These are phyloP conservation scores for Carposina sasakii DNA, from an alignment of 1,140 invertebrate genomes.

Conservation along the genomic window DNA sequence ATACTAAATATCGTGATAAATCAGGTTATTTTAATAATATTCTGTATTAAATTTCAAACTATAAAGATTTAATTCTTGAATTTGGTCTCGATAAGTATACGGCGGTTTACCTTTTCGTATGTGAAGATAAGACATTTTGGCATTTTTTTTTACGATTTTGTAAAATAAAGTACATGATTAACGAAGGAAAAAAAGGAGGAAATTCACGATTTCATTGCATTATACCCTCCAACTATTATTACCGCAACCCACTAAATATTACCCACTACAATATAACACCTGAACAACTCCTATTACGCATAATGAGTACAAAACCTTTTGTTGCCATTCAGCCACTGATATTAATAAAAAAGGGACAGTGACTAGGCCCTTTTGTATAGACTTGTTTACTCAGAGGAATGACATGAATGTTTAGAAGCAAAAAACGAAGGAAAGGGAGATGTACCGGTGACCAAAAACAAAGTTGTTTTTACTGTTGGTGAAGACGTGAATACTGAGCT, in stretches of 20 bases:
- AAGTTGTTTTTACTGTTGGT: slow-evolving; percentile 17
- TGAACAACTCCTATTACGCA: slow-evolving; percentile 56
- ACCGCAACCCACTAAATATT: slow-evolving; percentile 33
- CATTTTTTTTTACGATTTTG: too few relatives aligned
- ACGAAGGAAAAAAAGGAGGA: too few relatives aligned
- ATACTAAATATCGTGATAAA: too few relatives aligned
- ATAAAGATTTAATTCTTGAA: too few relatives aligned
- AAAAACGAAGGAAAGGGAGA: slow-evolving; percentile 39
- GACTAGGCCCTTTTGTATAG: slow-evolving; percentile 46
- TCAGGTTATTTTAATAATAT: too few relatives aligned
- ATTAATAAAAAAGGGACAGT: slow-evolving; percentile 64
- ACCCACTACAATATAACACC: slow-evolving; percentile 67
- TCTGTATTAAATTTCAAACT: too few relatives aligned
- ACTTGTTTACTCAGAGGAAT: slow-evolving; percentile 57
- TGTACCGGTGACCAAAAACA: slow-evolving; percentile 25
- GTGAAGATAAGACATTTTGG: too few relatives aligned
- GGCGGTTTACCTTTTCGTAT: too few relatives aligned
- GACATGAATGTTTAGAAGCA: slow-evolving; percentile 58
- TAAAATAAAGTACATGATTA: too few relatives aligned
- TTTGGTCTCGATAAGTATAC: too few relatives aligned
- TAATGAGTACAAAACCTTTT: slow-evolving; percentile 64
- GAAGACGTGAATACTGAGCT: slow-evolving; percentile 12
- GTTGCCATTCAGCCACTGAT: slow-evolving; percentile 56
- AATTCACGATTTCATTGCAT: too few relatives aligned
- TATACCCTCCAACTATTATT: slow-evolving; percentile 43